Conservation (phyloP, 1,140 invertebrate genomes). For the Macrotrachela quadricornifera region DNA sequence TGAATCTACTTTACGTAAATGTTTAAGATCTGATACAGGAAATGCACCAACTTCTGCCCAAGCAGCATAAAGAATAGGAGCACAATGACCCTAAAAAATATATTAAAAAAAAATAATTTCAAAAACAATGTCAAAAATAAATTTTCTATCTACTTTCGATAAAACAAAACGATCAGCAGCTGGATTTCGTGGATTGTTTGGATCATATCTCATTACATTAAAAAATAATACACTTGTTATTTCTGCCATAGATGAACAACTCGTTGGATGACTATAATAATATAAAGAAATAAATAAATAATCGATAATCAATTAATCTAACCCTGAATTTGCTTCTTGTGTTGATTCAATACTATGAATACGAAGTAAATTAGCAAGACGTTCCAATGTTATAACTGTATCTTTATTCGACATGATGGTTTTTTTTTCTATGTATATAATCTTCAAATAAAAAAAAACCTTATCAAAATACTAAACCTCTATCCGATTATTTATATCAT, state of each 20-base stretch:
- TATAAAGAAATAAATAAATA: background rate
- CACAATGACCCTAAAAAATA: slow-evolving; percentile 57
- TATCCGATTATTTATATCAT: no score
- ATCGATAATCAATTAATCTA: background rate
- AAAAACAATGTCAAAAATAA: background rate
- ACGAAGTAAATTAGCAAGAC: slow-evolving; percentile 66
- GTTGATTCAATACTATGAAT: slow-evolving; percentile 75
- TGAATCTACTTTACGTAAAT: slow-evolving; percentile 72
- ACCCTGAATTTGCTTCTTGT: slow-evolving; percentile 72
- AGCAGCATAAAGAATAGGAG: slow-evolving; percentile 90
- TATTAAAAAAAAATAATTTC: slow-evolving; percentile 1
- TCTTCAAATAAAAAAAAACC: no score
- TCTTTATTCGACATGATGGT: no score
- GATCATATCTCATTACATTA: slow-evolving; percentile 79
- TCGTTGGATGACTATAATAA: slow-evolving; percentile 97
- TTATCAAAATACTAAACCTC: no score
- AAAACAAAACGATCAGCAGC: slow-evolving; percentile 82
- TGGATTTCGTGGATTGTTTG: slow-evolving; percentile 56
- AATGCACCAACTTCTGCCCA: slow-evolving; percentile 74
- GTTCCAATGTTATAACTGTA: background rate
- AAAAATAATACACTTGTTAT: slow-evolving; percentile 96
- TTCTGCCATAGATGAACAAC: slow-evolving; percentile 92
- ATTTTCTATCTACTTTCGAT: slow-evolving; percentile 45
- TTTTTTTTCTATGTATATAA: no score
- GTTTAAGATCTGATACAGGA: slow-evolving; percentile 53